Conservation (phyloP, 2,888 invertebrate genomes). For the Arctia plantaginis region DNA sequence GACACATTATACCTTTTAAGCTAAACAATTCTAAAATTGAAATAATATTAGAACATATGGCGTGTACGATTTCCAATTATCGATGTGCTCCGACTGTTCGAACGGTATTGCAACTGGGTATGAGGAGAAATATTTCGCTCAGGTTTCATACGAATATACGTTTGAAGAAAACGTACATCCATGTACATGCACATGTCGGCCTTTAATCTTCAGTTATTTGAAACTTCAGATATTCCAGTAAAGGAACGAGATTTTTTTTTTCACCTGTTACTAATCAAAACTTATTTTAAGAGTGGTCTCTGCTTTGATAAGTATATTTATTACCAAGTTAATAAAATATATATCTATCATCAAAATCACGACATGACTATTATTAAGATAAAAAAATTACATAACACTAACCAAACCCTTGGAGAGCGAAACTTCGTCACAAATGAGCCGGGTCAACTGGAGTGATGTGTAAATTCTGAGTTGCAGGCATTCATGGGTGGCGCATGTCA, state of each 20-base stretch:
- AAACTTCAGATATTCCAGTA: constrained; percentile 55
- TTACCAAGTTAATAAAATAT: background rate
- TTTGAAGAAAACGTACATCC: constrained; percentile 45
- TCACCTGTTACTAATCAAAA: constrained; percentile 12
- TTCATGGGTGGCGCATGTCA: background rate
- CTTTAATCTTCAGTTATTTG: constrained; percentile 62
- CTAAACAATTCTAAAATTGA: constrained; percentile 52
- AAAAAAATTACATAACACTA: background rate
- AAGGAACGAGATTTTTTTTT: constrained; percentile 54
- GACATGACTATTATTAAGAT: background rate
- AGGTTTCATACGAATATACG: constrained; percentile 52
- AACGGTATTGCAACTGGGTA: constrained; percentile 61
- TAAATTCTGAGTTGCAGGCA: too few species aligned
- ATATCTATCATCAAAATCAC: background rate
- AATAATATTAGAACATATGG: constrained; percentile 61
- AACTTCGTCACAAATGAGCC: too few species aligned
- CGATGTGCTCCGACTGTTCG: constrained; percentile 64
- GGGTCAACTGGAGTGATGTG: too few species aligned
- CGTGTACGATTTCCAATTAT: constrained; percentile 74
- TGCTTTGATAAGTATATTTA: background rate
- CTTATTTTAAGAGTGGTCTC: background rate
- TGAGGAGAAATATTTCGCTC: constrained; percentile 66
- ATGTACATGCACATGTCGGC: constrained; percentile 51
- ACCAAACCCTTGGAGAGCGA: background rate
- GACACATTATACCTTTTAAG: constrained; percentile 28